Evolutionary conservation across 2,888 invertebrate species (phyloP).

Genomic region (Drosophila setosimentum): DNA sequence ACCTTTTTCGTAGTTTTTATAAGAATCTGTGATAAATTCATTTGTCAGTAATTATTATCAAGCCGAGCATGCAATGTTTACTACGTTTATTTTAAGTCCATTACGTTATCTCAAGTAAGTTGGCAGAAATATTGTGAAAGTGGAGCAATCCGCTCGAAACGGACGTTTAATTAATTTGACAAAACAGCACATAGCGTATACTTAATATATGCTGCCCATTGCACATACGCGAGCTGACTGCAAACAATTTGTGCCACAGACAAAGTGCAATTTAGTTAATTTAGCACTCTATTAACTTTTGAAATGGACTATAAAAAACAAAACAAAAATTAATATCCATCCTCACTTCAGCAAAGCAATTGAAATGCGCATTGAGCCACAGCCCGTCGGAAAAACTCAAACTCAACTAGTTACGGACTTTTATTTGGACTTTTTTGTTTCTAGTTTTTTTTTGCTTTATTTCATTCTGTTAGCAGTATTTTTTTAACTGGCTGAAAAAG

Average conservation of each 20-base stretch:
- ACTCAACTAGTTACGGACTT: constrained; percentile 47
- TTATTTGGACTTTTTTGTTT: constrained; percentile 25
- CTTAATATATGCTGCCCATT: constrained; percentile 54
- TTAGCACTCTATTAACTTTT: constrained; percentile 77
- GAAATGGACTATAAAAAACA: constrained; percentile 32
- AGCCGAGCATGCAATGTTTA: no score
- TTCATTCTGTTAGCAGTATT: constrained; percentile 26
- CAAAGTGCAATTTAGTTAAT: constrained; percentile 76
- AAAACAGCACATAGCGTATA: constrained; percentile 36
- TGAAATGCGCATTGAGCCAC: constrained; percentile 74
- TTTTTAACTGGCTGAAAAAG: constrained; percentile 58
- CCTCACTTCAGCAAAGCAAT: constrained; percentile 57
- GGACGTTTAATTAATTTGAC: constrained; percentile 30
- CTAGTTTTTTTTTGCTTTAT: constrained; percentile 13
- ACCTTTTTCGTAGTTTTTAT: no score
- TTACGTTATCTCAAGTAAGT: neutral
- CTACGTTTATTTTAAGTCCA: neutral
- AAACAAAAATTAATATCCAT: constrained; percentile 25
- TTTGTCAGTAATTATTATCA: neutral
- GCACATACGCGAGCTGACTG: constrained; percentile 57
- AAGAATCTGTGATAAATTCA: neutral
- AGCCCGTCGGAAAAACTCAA: constrained; percentile 68
- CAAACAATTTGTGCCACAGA: constrained; percentile 56
- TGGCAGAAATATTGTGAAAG: neutral
- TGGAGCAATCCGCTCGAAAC: neutral